These are phyloP conservation scores for Trichechus manatus DNA, from an alignment of 2,113 vertebrate species.

Conservation along the genomic window DNA sequence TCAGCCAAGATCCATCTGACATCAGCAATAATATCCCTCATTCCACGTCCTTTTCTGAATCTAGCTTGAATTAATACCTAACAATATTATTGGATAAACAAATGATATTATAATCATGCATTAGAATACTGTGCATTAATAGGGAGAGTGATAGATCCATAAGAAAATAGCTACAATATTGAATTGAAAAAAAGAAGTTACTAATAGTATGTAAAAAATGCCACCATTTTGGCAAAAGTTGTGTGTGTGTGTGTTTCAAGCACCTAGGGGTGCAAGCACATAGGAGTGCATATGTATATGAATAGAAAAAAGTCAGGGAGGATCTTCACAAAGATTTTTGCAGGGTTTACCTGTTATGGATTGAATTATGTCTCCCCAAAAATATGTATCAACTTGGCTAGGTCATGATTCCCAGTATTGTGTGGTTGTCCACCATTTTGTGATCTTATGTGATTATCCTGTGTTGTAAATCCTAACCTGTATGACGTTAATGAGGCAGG, in stretches of 20 bases:
- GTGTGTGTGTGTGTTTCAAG: not conserved
- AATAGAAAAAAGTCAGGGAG: not conserved
- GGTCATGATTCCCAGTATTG: no score
- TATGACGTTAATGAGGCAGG: no score
- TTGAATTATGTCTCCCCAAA: no score
- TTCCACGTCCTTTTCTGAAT: no score
- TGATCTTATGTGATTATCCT: no score
- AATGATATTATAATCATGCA: not conserved
- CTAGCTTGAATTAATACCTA: not conserved
- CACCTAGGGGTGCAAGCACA: not conserved
- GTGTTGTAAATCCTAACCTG: no score
- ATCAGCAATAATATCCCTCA: no score
- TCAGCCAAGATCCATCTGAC: no score
- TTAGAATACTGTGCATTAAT: not conserved
- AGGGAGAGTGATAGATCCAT: not conserved
- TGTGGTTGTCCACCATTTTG: no score
- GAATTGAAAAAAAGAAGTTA: not conserved
- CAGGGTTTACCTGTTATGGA: no score
- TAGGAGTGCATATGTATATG: not conserved
- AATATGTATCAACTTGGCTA: no score
- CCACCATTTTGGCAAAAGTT: not conserved
- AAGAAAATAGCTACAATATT: not conserved
- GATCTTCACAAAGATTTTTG: not conserved
- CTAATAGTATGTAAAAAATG: not conserved
- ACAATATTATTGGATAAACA: not conserved